Evolutionary conservation across 2,113 vertebrate genomes (phyloP).

Genomic region (Silurus glanis): DNA sequence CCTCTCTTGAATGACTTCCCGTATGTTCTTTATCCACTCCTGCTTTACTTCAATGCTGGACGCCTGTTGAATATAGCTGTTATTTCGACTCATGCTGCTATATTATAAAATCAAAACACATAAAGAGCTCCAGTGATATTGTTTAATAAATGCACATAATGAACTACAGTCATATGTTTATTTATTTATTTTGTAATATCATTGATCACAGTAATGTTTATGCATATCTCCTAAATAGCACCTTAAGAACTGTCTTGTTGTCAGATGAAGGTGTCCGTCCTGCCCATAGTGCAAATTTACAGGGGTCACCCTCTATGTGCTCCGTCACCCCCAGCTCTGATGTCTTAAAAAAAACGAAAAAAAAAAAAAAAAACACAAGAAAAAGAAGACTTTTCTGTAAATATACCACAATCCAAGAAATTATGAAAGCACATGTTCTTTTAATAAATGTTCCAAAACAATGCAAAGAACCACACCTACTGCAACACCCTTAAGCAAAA

Average conservation of each 20-base stretch:
- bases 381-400: not conserved
- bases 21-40: conserved; percentile 98
- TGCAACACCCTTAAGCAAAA: not conserved
- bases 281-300: conserved; percentile 97
- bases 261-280: conserved; percentile 96
- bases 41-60: conserved; percentile 95
- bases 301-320: conserved; percentile 97
- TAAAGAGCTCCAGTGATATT: not conserved
- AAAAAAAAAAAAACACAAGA: not conserved
- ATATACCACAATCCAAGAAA: not conserved
- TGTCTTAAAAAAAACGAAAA: conserved; percentile 73
- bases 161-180: not conserved
- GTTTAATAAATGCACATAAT: too few relatives aligned
- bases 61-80: conserved; percentile 69
- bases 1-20: conserved; percentile 97
- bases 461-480: not conserved
- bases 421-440: not conserved
- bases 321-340: conserved; percentile 97
- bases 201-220: not conserved
- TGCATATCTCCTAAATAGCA: conserved; percentile 51
- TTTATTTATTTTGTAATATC: not conserved
- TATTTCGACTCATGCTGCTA: not conserved
- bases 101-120: not conserved
- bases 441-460: not conserved
- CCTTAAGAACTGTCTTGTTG: conserved; percentile 97